Conservation (phyloP, 2,888 invertebrate species). For the Tridacna crocea region DNA sequence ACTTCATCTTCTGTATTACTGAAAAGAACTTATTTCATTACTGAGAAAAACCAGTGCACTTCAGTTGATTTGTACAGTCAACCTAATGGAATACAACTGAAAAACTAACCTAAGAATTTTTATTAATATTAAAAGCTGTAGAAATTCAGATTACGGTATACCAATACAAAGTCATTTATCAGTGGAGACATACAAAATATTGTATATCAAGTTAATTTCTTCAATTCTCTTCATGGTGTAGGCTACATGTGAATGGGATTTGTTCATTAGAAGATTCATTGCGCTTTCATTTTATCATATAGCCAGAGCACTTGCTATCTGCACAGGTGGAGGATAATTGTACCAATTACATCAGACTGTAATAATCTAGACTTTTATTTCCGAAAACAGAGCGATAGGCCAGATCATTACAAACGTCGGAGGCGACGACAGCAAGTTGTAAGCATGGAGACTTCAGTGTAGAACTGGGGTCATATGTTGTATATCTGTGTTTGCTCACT, state of each 20-base stretch:
- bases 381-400: conserved; percentile 7
- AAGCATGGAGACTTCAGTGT: conserved; percentile 18
- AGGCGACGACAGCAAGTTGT: conserved; percentile 8
- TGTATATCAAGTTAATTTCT: too few relatives aligned
- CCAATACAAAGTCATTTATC: too few relatives aligned
- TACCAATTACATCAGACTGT: neutral
- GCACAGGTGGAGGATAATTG: conserved; percentile 16
- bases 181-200: too few relatives aligned
- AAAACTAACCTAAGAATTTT: too few relatives aligned
- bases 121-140: too few relatives aligned
- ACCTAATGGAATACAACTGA: too few relatives aligned
- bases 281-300: neutral
- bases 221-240: too few relatives aligned
- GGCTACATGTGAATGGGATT: neutral
- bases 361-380: conserved; percentile 24
- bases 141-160: too few relatives aligned
- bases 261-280: conserved; percentile 7
- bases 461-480: neutral
- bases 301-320: conserved; percentile 11
- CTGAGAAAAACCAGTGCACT: too few relatives aligned
- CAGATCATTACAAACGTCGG: conserved; percentile 13
- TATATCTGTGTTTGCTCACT: conserved; percentile 3
- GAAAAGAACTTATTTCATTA: too few relatives aligned
- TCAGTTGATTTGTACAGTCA: too few relatives aligned
- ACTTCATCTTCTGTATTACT: too few relatives aligned